Evolutionary conservation across 1,140 invertebrate genomes (phyloP).

Genomic region (Drosophila ercepeae): DNA sequence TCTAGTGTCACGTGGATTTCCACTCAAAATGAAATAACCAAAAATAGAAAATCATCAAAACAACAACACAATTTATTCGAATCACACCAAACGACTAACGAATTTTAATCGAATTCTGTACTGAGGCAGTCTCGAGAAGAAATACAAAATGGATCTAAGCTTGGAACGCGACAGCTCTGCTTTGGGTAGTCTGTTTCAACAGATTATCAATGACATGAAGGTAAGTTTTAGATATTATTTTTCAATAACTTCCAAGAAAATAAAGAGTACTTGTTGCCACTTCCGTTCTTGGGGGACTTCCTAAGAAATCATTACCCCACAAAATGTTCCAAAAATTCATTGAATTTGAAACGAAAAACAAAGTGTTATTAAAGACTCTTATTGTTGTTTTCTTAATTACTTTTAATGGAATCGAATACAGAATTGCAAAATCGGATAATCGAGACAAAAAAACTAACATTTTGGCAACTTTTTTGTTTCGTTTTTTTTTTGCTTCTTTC

Average conservation of each 20-base stretch:
- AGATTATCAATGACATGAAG: slow-evolving; percentile 94
- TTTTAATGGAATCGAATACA: slow-evolving; percentile 14
- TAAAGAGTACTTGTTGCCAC: slow-evolving; percentile 17
- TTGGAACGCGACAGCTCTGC: slow-evolving; percentile 92
- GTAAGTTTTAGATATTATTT: slow-evolving; percentile 84
- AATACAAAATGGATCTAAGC: slow-evolving; percentile 86
- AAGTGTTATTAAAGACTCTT: too few species aligned
- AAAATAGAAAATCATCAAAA: slow-evolving; percentile 11
- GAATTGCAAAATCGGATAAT: slow-evolving; percentile 21
- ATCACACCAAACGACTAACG: slow-evolving; percentile 24
- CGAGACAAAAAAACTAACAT: slow-evolving; percentile 20
- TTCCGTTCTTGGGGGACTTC: slow-evolving; percentile 34
- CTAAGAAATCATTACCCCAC: slow-evolving; percentile 10
- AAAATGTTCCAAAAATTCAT: neutral
- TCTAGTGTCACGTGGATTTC: slow-evolving; percentile 34
- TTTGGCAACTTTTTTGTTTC: slow-evolving; percentile 39
- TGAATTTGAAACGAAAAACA: neutral
- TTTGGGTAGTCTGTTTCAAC: slow-evolving; percentile 92
- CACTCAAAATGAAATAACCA: slow-evolving; percentile 52
- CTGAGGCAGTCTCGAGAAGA: slow-evolving; percentile 5
- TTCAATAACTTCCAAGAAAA: slow-evolving; percentile 31
- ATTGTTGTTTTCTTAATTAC: slow-evolving; percentile 19
- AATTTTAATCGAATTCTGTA: slow-evolving; percentile 30
- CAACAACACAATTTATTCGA: slow-evolving; percentile 13
- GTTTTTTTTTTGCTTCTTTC: slow-evolving; percentile 44